Base-by-base conservation (phyloP, 2,797 vertebrate species). In the Rhinatrema bivittatum region DNA sequence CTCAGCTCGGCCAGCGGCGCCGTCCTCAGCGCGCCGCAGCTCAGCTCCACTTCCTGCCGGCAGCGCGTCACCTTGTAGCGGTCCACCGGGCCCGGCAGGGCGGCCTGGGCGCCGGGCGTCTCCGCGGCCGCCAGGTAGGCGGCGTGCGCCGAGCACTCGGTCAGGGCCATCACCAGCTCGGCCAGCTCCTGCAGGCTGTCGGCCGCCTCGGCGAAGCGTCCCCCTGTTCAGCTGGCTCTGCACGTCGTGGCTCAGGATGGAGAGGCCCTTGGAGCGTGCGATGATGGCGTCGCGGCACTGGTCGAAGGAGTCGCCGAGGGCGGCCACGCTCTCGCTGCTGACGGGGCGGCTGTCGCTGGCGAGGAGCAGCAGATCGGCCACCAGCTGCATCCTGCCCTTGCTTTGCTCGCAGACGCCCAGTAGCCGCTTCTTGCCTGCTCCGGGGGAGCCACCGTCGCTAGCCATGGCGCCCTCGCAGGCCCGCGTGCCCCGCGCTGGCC, bases 181-280 rank as follows among this genome's bases (percentile, higher is more conserved):
- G 90, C 91, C 89, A 97, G 90, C 70, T 98, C 94, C 70, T 79
- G 54, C 35, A 98, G 80, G 39, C 90, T 88, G 63, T 94, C 93
- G 5, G 89, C 93, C 7, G 91, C 93, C 62, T 99, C 96, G 0
- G 72, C 66, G 33, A 95, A 97, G 56, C 90, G 89, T 57, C 96
- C 96, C n/a, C 96, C 98, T 97, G 66, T 97, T 98, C 56, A 98
- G 93, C 76, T 98, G 95, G 79, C 92, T 97, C 81, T 99, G 96
- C 52, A 96, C 90, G 46, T 98, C 96, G 3, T 98, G 95, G 19
- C 94, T 97, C 48, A 98, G 83, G 47, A 99, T 99, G 65, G 92
- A 95, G 23, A 99, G 89, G 56, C 96, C 95, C 68, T 99, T 99
- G 21, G 94, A 99, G 55, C 95, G 72, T 43, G 95, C 96, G 16